Percentiles rank a stretch among this genome's conserved stretches.
Evolutionary conservation across 1,140 invertebrate genomes (phyloP).

Genomic region (Bombyx mandarina): DNA sequence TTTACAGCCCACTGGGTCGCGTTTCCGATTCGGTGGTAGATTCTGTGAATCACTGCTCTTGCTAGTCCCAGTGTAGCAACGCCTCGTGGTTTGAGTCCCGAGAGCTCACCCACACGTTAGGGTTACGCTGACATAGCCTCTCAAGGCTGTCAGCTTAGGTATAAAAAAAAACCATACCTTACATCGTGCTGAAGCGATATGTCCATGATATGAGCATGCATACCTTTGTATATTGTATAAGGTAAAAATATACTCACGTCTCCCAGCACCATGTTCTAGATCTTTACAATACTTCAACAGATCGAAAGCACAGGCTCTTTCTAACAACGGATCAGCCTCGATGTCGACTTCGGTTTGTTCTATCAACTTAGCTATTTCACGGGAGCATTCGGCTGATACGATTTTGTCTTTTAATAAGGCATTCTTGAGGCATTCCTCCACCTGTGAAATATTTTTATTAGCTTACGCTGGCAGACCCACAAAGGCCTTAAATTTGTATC

Average conservation of each 20-base stretch:
- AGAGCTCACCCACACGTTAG: no score
- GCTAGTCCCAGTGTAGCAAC: no score
- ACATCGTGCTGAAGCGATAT: no score
- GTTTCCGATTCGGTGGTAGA: no score
- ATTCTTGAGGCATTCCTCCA: constrained; percentile 92
- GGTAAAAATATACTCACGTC: constrained; percentile 71
- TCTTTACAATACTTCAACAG: constrained; percentile 88
- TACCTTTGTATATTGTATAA: no score
- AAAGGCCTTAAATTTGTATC: neutral
- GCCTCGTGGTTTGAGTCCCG: no score
- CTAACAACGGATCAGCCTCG: constrained; percentile 85
- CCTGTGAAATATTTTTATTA: constrained; percentile 40
- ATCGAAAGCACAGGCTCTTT: constrained; percentile 84
- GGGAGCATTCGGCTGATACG: constrained; percentile 78
- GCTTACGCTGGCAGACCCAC: neutral
- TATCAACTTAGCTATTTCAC: constrained; percentile 87
- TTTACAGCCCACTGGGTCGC: no score
- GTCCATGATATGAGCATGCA: no score
- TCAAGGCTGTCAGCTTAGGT: no score
- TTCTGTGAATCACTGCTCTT: no score
- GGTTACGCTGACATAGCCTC: no score
- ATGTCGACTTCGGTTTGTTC: constrained; percentile 87
- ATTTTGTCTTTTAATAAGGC: constrained; percentile 81
- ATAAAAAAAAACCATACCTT: no score
- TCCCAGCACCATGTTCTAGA: constrained; percentile 86